phyloP scores from a whole-genome alignment of 2,797 vertebrate species.

The Neostethus bicornis region DNA sequence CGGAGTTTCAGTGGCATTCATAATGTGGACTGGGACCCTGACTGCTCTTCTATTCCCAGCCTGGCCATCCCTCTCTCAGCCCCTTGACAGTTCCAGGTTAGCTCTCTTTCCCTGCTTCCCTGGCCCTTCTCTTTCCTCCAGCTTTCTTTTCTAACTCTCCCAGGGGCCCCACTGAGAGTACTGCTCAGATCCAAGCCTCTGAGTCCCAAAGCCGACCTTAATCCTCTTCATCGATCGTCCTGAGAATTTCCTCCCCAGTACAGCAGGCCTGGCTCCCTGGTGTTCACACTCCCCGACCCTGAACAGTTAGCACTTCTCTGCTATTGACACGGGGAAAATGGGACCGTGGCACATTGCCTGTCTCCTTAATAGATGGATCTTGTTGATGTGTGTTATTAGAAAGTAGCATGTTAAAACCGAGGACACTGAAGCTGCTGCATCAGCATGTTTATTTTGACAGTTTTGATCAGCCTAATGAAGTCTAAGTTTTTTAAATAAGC shows the following conservation, averaged over 20 bases:
- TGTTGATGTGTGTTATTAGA: constrained; percentile 42
- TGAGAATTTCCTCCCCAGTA: constrained; percentile 83
- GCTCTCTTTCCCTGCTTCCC: constrained; percentile 64
- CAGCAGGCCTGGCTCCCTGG: constrained; percentile 70
- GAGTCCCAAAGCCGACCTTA: constrained; percentile 84
- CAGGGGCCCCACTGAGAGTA: constrained; percentile 78
- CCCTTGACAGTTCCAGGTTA: constrained; percentile 86
- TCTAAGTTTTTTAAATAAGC: constrained; percentile 4
- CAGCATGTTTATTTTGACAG: constrained; percentile 33
- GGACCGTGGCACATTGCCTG: constrained; percentile 43
- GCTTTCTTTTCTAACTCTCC: constrained; percentile 72
- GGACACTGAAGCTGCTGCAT: constrained; percentile 21
- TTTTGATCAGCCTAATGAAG: constrained; percentile 16
- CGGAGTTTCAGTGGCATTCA: constrained; percentile 50
- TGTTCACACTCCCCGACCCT: constrained; percentile 62
- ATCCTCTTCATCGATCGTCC: constrained; percentile 84
- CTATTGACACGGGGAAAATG: constrained; percentile 42
- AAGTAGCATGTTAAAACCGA: constrained; percentile 11
- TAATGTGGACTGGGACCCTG: constrained; percentile 65
- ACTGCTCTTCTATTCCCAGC: constrained; percentile 64
- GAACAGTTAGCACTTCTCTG: constrained; percentile 57
- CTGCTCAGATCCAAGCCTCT: constrained; percentile 82
- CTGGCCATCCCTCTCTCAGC: constrained; percentile 70
- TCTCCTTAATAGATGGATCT: constrained; percentile 47
- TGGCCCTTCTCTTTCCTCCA: constrained; percentile 64